Evolutionary conservation across 2,113 vertebrate species (phyloP), one percentile per base, ranked within the genome.

Genomic region (Lates calcarifer): DNA sequence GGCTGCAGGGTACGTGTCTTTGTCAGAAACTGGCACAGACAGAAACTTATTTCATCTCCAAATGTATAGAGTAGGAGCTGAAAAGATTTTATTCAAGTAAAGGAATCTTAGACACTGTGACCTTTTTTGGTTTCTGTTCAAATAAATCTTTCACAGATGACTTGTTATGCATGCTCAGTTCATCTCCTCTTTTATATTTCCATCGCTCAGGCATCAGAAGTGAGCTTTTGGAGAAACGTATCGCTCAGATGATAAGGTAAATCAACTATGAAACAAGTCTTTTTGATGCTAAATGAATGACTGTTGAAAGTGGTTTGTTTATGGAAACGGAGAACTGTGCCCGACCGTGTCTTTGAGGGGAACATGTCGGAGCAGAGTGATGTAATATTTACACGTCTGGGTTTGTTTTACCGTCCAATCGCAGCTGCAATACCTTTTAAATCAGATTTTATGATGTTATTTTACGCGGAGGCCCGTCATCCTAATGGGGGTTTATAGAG

Each of bases 171-270:
- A 29, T 12, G 41, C 37, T 74, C 22, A 22, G 5, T 31, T 88
- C 43, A 43, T 68, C 41, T 71, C 11, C 39, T 86, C 55, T 77
- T 79, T 70, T 82, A 17, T 85, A 20, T 92, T 78, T 81, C 35
- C 57, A 49, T 29, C 31, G 31, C 76, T 39, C 84, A 95, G 94
- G 93, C 69, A 53, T 78, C 57, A 90, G 94, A 77, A 22, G 72
- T 3, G 93, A 95, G 75, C 87, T 91, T 78, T 63, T 95, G 88
- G 88, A 94, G 80, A 94, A 90, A 83, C 45, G 87, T 3, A 57
- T 94, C 5, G 47, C 89, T 24, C 81, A 92, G 84, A 81, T 76
- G 74, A 93, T 95, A 80, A 93, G 94, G 94, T 95, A 90, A 76
- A 70, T 47, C 33, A 71, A 64, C 81, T 53, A 11, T 84, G 56